Base-by-base conservation (phyloP, 2,113 vertebrate genomes). In the Steatornis caripensis region DNA sequence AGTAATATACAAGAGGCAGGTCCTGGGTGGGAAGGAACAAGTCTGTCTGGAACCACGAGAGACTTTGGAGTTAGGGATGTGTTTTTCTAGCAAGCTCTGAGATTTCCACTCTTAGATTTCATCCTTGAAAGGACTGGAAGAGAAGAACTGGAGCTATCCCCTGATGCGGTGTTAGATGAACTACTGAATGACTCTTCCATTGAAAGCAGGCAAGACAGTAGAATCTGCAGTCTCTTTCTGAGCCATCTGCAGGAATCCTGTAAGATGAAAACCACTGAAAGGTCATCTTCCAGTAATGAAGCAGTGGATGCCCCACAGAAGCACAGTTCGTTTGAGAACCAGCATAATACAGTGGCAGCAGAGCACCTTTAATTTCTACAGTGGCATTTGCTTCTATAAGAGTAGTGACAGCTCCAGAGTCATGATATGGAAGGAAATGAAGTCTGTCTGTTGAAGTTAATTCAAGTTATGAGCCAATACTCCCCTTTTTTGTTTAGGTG, bases 391-490 rank as follows among this genome's bases (percentile, higher is more conserved):
- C 74, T 69, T 95, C 78, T 37, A 2, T 30, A 45, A 76, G 74
- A 83, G 37, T 53, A 37, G 45, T 72, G 58, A 93, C 58, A 69
- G 82, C 90, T 90, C 61, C 29, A 53, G 45, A 64, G n/a, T 89
- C 57, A 16, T 72, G 54, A 53, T 57, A 34, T 8, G 37, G 60
- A 69, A 83, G 49, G 45, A 74, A 95, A 78, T 87, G 9, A 77
- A 86, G 72, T 83, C 84, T 86, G 77, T 91, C 83, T 93, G 68
- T 41, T 93, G 85, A 94, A 91, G 88, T 82, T 82, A 81, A 61
- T 90, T 92, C 85, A 39, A 36, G 53, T 89, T 91, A 94, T 93
- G 95, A 87, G 84, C 94, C 94, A 87, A 92, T 91, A 85, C 74
- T 86, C 94, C 81, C 86, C 22, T 22, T 87, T 69, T 75, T 74